Evolutionary conservation across 2,888 invertebrate genomes (phyloP).

Genomic region (Lissocephala sabroskyi): DNA sequence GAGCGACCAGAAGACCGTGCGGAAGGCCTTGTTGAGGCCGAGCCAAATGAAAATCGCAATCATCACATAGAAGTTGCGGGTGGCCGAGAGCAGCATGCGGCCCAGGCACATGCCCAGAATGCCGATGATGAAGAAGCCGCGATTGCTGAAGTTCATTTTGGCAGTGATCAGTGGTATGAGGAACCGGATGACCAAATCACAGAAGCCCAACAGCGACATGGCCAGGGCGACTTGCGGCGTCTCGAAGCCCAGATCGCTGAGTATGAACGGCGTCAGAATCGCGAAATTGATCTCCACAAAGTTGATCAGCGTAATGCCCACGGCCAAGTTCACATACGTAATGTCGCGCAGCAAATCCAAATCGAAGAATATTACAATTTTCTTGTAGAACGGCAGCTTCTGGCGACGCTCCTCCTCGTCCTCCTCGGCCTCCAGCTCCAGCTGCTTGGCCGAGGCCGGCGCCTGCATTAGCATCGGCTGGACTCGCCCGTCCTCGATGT

Average conservation of each 20-base stretch:
- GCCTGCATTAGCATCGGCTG: conserved; percentile 3
- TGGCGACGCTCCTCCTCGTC: conserved; percentile 43
- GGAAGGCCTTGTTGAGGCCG: conserved; percentile 81
- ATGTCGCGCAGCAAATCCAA: conserved; percentile 80
- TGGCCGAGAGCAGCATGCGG: conserved; percentile 74
- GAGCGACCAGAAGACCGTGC: conserved; percentile 82
- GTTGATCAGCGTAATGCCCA: conserved; percentile 81
- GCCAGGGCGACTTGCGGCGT: conserved; percentile 76
- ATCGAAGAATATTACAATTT: conserved; percentile 80
- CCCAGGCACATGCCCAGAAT: conserved; percentile 79
- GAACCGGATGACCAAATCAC: conserved; percentile 79
- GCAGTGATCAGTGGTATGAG: conserved; percentile 79
- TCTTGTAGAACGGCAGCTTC: conserved; percentile 75
- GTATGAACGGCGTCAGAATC: conserved; percentile 81
- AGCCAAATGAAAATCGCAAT: conserved; percentile 77
- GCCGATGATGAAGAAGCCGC: conserved; percentile 80
- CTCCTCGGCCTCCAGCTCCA: conserved; percentile 31
- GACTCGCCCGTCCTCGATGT: conserved; percentile 12
- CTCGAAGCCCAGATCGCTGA: conserved; percentile 77
- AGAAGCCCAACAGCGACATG: conserved; percentile 80
- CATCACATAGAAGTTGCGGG: conserved; percentile 74
- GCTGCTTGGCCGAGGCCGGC: conserved; percentile 19
- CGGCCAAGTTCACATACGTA: conserved; percentile 80
- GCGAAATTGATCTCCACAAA: conserved; percentile 84
- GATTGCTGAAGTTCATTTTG: conserved; percentile 79